A percentile compares a stretch with the other conserved stretches of the same genome.
Evolutionary conservation across 1,140 invertebrate species (phyloP).

Genomic region (Halyomorpha halys): DNA sequence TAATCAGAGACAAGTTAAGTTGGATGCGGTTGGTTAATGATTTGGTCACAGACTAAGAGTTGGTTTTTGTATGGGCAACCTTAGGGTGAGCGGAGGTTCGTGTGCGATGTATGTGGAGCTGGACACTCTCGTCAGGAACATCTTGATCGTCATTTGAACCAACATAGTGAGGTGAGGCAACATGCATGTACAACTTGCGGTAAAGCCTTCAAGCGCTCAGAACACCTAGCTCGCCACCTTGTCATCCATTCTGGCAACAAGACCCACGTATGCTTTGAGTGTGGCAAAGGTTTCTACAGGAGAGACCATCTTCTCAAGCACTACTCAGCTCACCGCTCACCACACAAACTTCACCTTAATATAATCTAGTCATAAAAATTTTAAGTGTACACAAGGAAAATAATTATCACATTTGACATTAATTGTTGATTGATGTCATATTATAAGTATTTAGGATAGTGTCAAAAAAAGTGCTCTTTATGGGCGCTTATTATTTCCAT

Average conservation of each 20-base stretch:
- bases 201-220: slow-evolving; percentile 73
- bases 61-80: slow-evolving; percentile 9
- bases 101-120: slow-evolving; percentile 34
- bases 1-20: no score
- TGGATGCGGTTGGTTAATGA: slow-evolving; percentile 12
- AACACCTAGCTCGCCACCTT: slow-evolving; percentile 69
- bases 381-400: no score
- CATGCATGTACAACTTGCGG: slow-evolving; percentile 72
- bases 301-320: slow-evolving; percentile 57
- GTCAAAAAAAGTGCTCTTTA: no score
- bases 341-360: slow-evolving; percentile 8
- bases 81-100: slow-evolving; percentile 26
- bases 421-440: no score
- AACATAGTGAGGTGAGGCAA: slow-evolving; percentile 33
- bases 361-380: slow-evolving; percentile 4
- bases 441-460: no score
- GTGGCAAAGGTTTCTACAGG: slow-evolving; percentile 63
- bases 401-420: no score
- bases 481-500: no score
- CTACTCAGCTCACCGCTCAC: slow-evolving; percentile 22
- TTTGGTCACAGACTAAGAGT: slow-evolving; percentile 11
- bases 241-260: slow-evolving; percentile 77
- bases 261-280: slow-evolving; percentile 69
- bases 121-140: slow-evolving; percentile 34
- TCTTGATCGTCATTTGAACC: slow-evolving; percentile 32